These are phyloP conservation scores for Triplophysa tibetana DNA, from an alignment of 2,113 vertebrate genomes.

Conservation along the genomic window DNA sequence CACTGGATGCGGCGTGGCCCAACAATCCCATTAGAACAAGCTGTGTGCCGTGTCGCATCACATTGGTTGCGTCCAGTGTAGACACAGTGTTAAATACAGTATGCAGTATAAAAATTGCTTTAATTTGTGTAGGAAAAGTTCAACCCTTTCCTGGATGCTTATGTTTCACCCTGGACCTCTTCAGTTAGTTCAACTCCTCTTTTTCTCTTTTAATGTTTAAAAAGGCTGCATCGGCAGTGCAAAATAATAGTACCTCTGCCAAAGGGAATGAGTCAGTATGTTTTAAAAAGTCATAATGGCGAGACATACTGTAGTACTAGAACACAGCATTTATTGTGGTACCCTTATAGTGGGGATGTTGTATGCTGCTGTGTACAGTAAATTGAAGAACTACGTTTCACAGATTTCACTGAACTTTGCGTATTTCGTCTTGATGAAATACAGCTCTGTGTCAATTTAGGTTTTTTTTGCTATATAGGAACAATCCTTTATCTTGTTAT, in stretches of 20 bases:
- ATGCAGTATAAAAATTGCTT: too few relatives aligned
- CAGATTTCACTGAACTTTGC: neutral
- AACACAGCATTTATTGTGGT: neutral
- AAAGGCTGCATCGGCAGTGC: neutral
- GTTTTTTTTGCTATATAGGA: neutral
- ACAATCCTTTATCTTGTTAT: slow-evolving; percentile 5
- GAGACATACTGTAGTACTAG: neutral
- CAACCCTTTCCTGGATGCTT: neutral
- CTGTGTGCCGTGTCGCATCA: too few relatives aligned
- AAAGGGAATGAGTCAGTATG: neutral
- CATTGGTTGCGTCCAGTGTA: too few relatives aligned
- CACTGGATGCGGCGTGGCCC: too few relatives aligned
- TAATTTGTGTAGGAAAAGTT: neutral
- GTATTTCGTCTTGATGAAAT: neutral
- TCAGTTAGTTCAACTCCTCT: neutral
- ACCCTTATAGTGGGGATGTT: neutral
- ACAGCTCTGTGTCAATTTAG: neutral
- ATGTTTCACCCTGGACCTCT: slow-evolving; percentile 7
- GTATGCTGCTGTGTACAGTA: neutral
- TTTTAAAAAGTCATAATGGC: neutral
- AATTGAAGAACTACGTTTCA: neutral
- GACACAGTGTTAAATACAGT: too few relatives aligned
- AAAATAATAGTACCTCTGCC: slow-evolving; percentile 5
- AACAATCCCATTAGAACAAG: too few relatives aligned
- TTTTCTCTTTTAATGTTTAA: slow-evolving; percentile 1